phyloP scores from a whole-genome alignment of 2,888 invertebrate species.

The Tipula unca region DNA sequence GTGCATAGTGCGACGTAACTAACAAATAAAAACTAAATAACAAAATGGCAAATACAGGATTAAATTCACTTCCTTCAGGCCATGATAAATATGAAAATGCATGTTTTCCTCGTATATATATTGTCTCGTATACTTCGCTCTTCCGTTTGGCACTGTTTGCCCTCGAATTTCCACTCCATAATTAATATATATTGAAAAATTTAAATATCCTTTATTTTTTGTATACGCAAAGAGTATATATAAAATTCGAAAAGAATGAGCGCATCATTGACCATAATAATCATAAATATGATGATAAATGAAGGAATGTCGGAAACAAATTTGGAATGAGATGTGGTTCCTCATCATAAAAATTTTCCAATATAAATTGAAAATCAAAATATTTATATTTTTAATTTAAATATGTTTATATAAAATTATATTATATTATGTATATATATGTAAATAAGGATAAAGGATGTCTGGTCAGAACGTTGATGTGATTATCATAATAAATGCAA shows the following conservation, averaged over 20 bases:
- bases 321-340: neutral
- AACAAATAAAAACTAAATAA: neutral
- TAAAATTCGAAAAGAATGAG: neutral
- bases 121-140: too few relatives aligned
- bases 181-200: neutral
- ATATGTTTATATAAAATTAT: neutral
- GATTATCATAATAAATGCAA: neutral
- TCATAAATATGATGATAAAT: neutral
- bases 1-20: neutral
- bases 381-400: neutral
- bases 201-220: neutral
- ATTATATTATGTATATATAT: too few relatives aligned
- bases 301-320: neutral
- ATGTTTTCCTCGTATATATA: neutral
- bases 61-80: neutral
- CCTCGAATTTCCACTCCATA: neutral
- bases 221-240: neutral
- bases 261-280: neutral
- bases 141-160: neutral
- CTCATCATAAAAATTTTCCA: neutral
- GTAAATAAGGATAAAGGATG: neutral
- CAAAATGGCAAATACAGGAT: neutral
- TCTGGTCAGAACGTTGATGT: neutral
- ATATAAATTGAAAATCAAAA: conserved; percentile 3
- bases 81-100: neutral